Evolutionary conservation across 2,113 vertebrate species (phyloP), one percentile per base, ranked within the genome.

Genomic region (Microcebus ravelobensis): DNA sequence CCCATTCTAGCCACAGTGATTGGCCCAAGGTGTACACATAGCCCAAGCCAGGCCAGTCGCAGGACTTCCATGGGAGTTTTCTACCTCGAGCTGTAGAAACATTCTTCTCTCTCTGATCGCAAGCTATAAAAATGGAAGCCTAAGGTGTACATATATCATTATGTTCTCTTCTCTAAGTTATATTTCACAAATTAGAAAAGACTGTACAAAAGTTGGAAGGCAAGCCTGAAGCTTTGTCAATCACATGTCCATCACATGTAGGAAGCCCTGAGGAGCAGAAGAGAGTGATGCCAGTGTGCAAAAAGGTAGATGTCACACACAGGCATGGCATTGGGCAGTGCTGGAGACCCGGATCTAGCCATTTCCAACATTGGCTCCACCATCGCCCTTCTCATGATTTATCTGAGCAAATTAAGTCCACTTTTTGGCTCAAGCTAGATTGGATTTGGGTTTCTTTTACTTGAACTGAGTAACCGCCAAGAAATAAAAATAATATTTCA

Each of bases 401-500:
- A 76, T 42, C 79, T 55, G 67, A 90, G n/a, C 70, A 90, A 73
- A 91, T 31, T 48, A 87, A 83, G 25, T 65, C 39, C 61, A 65
- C n/a, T 61, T 90, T 94, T 76, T 48, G 81, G 31, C 48, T 82
- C 73, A 68, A 70, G 36, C 61, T 91, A 82, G 27, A 52, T 36
- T 20, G 34, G 85, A 10, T 83, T 71, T 34, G 23, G 6, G 5
- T 68, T 95, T 96, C 55, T 88, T 94, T 95, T 67, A 91, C 73
- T 63, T 91, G 31, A 85, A 77, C 27, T 68, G 77, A 91, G n/a
- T 50, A 59, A 76, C 52, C 6, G 73, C 42, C 25, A 70, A 74
- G 27, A 90, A 90, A 83, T 25, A 81, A 91, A 77, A 92, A 97
- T 36, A 86, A 55, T 45, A 81, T 36, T 63, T 87, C 42, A 42